Evolutionary conservation across 2,797 vertebrate species (phyloP).

Genomic region (Philypnodon macrostomus): DNA sequence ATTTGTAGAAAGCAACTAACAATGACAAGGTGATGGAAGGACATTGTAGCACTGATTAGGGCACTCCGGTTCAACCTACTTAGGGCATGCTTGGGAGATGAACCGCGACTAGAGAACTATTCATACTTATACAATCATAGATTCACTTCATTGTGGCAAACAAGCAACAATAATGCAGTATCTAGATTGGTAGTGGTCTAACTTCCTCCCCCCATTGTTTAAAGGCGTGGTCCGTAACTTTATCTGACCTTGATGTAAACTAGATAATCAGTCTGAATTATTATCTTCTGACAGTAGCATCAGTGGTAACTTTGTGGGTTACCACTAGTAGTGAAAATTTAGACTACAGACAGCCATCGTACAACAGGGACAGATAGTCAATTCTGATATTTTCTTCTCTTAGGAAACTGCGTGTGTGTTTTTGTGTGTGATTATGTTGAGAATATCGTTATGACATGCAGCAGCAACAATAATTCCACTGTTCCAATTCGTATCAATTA

Average conservation of each 20-base stretch:
- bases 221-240: no score
- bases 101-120: slow-evolving; percentile 24
- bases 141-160: slow-evolving; percentile 49
- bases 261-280: no score
- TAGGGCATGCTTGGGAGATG: slow-evolving; percentile 31
- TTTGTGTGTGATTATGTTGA: slow-evolving; percentile 79
- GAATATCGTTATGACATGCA: slow-evolving; percentile 88
- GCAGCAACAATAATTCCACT: slow-evolving; percentile 92
- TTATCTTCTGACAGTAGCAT: no score
- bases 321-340: no score
- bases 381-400: no score
- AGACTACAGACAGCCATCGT: no score
- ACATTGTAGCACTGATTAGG: slow-evolving; percentile 62
- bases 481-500: slow-evolving; percentile 96
- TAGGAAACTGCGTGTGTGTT: slow-evolving; percentile 72
- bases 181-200: slow-evolving; percentile 68
- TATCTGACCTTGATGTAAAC: no score
- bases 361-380: no score
- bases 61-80: slow-evolving; percentile 49
- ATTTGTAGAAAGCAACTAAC: slow-evolving; percentile 74
- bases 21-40: slow-evolving; percentile 72
- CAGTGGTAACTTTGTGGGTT: no score
- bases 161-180: slow-evolving; percentile 70
- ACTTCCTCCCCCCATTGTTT: slow-evolving; percentile 62
- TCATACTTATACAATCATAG: slow-evolving; percentile 36